Conservation (phyloP, 2,888 invertebrate species). For the Thymelicus lineola region DNA sequence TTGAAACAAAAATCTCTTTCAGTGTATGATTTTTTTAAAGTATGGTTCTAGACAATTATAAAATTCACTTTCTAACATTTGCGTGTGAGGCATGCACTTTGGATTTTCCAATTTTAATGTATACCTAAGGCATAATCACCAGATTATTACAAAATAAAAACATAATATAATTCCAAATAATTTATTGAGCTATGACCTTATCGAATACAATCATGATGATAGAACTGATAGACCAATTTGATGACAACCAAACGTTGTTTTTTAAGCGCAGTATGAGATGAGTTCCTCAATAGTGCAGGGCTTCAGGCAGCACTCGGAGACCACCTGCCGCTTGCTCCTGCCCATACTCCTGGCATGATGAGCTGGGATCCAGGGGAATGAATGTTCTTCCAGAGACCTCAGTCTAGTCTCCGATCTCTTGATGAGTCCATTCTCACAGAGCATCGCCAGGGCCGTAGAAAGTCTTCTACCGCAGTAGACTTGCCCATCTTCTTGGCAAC, state of each 20-base stretch:
- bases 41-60: too few relatives aligned
- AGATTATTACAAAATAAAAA: too few relatives aligned
- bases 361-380: constrained; percentile 47
- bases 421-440: constrained; percentile 44
- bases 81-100: too few relatives aligned
- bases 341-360: constrained; percentile 45
- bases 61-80: too few relatives aligned
- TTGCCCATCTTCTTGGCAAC: constrained; percentile 39
- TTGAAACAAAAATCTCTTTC: too few relatives aligned
- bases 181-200: too few relatives aligned
- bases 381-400: constrained; percentile 1
- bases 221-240: neutral
- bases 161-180: too few relatives aligned
- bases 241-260: too few relatives aligned
- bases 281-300: constrained; percentile 52
- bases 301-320: constrained; percentile 55
- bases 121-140: too few relatives aligned
- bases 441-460: constrained; percentile 43
- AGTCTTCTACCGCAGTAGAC: constrained; percentile 47
- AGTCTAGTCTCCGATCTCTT: constrained; percentile 34
- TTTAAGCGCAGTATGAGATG: constrained; percentile 48
- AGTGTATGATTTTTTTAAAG: too few relatives aligned
- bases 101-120: too few relatives aligned
- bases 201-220: too few relatives aligned
- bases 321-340: constrained; percentile 52